Conservation (phyloP, 2,797 vertebrate genomes). For the Sarcoramphus papa region DNA sequence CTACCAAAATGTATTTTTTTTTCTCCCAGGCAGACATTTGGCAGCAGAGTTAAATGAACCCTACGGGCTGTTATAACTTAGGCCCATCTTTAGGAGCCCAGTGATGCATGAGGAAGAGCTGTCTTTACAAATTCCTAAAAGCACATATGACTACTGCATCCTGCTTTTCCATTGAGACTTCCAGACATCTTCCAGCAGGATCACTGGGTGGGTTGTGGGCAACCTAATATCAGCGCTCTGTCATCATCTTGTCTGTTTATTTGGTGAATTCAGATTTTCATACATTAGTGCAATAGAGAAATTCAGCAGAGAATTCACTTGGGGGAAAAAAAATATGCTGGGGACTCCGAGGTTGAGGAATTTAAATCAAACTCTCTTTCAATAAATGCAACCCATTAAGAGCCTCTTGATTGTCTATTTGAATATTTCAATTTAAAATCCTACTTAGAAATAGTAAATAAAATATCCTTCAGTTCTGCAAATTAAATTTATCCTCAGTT, state of each 20-base stretch:
- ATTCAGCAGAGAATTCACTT: neutral
- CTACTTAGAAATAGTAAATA: conserved; percentile 34
- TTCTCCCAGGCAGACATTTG: neutral
- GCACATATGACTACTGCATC: neutral
- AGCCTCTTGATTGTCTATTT: neutral
- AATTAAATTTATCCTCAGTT: conserved; percentile 17
- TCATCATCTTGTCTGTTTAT: neutral
- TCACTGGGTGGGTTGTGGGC: neutral
- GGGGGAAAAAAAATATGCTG: neutral
- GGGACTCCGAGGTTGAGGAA: neutral
- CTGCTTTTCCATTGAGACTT: neutral
- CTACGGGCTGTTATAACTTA: neutral
- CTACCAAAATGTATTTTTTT: neutral
- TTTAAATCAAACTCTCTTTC: conserved; percentile 15
- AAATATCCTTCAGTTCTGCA: neutral
- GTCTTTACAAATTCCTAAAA: neutral
- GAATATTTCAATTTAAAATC: conserved; percentile 30
- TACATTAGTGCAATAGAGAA: neutral
- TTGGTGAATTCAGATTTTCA: neutral
- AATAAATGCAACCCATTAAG: conserved; percentile 18
- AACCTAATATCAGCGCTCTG: neutral
- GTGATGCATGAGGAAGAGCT: neutral
- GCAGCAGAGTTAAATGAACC: neutral
- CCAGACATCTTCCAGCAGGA: neutral
- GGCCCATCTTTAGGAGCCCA: neutral